phyloP scores from a whole-genome alignment of 2,888 invertebrate species.

The Dryadula phaetusa region DNA sequence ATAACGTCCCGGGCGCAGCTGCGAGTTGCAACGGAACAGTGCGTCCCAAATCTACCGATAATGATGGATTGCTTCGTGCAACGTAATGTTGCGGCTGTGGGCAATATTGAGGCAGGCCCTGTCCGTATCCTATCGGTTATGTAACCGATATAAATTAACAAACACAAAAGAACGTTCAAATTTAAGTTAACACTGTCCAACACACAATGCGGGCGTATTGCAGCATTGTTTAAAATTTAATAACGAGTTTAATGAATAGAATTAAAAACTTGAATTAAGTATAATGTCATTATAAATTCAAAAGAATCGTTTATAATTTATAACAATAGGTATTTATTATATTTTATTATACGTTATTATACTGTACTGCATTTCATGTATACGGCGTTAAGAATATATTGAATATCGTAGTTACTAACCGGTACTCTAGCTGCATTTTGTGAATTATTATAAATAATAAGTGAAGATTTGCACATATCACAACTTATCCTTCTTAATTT shows the following conservation, averaged over 20 bases:
- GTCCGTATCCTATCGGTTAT: constrained; percentile 77
- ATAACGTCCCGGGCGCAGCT: constrained; percentile 57
- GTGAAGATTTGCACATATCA: constrained; percentile 55
- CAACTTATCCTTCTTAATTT: constrained; percentile 40
- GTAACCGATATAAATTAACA: constrained; percentile 60
- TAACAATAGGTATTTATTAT: neutral
- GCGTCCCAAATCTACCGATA: constrained; percentile 73
- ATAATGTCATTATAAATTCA: constrained; percentile 22
- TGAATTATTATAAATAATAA: constrained; percentile 48
- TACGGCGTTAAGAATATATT: neutral
- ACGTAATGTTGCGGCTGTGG: constrained; percentile 56
- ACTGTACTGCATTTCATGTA: too few relatives aligned
- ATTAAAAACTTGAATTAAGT: constrained; percentile 26
- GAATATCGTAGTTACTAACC: constrained; percentile 49
- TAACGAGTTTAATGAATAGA: constrained; percentile 32
- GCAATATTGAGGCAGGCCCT: constrained; percentile 76
- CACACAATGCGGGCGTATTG: constrained; percentile 39
- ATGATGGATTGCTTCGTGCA: constrained; percentile 72
- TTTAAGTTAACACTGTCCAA: constrained; percentile 32
- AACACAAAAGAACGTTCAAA: constrained; percentile 38
- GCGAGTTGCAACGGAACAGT: constrained; percentile 57
- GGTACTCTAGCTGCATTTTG: constrained; percentile 49
- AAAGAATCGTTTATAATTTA: neutral
- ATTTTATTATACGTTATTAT: constrained; percentile 1
- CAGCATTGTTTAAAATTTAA: constrained; percentile 35